Percentiles rank a stretch among this genome's conserved stretches.
Conservation (phyloP, 2,113 vertebrate species). For the Recurvirostra avosetta region DNA sequence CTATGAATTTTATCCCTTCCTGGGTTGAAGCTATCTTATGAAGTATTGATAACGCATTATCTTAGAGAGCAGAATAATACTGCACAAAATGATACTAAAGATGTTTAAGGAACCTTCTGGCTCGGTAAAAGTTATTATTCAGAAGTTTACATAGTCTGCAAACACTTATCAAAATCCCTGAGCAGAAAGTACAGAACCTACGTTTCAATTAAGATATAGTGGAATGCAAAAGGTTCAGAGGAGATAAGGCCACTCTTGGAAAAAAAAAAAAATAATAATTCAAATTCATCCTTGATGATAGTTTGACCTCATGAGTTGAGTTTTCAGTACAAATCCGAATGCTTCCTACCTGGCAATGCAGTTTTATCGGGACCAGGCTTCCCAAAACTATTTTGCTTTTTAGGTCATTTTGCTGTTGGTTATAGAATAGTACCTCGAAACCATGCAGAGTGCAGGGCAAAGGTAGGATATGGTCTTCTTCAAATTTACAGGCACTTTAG, state of each 20-base stretch:
- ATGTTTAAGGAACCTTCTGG: conserved; percentile 68
- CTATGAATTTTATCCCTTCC: conserved; percentile 65
- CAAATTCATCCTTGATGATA: conserved; percentile 66
- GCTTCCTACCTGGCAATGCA: background rate
- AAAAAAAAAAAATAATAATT: conserved; percentile 37
- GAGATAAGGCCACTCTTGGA: conserved; percentile 67
- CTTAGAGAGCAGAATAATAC: conserved; percentile 74
- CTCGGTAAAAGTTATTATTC: conserved; percentile 76
- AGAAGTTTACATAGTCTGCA: conserved; percentile 77
- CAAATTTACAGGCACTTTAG: background rate
- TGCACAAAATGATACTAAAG: conserved; percentile 74
- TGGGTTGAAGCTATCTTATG: conserved; percentile 67
- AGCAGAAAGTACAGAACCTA: conserved; percentile 80
- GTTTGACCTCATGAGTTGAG: conserved; percentile 34
- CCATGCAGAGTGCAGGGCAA: background rate
- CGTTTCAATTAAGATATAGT: conserved; percentile 76
- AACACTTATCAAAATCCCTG: conserved; percentile 82
- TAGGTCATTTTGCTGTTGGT: background rate
- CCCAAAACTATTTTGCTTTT: background rate
- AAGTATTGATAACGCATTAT: conserved; percentile 78
- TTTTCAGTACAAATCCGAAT: conserved; percentile 16
- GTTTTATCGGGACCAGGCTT: background rate
- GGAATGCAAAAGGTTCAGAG: conserved; percentile 71
- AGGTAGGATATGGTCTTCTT: background rate
- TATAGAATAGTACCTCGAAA: background rate